Conservation (phyloP, 2,113 vertebrate genomes). For the Silurus asotus region DNA sequence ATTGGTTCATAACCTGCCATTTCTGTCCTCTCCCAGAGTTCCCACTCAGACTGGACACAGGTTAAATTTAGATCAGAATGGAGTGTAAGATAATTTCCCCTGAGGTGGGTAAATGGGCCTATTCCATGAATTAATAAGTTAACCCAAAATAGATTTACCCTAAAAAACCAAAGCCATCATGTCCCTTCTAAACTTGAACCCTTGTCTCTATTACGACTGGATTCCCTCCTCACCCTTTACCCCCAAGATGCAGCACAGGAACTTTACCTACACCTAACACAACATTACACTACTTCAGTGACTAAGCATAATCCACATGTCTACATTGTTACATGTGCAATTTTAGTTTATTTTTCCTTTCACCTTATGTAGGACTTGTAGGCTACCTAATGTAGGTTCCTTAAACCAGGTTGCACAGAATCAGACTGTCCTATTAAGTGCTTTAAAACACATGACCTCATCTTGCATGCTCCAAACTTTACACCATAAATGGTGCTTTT, state of each 20-base stretch:
- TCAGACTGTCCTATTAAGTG: slow-evolving; percentile 39
- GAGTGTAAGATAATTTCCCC: slow-evolving; percentile 70
- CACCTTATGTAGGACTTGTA: neutral
- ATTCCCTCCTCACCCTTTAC: neutral
- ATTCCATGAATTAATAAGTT: slow-evolving; percentile 73
- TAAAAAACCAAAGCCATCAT: slow-evolving; percentile 21
- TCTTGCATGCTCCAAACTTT: slow-evolving; percentile 58
- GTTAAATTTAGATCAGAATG: slow-evolving; percentile 63
- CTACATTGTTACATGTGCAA: neutral
- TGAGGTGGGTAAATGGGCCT: slow-evolving; percentile 62
- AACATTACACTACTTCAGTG: neutral
- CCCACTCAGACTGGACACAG: slow-evolving; percentile 46
- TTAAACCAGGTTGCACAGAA: slow-evolving; percentile 45
- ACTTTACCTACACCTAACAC: neutral
- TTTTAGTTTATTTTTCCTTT: neutral
- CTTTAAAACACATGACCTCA: slow-evolving; percentile 74
- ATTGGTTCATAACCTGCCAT: neutral
- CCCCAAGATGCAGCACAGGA: neutral
- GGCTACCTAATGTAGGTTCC: slow-evolving; percentile 11
- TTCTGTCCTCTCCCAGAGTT: slow-evolving; percentile 37
- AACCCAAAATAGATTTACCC: slow-evolving; percentile 59
- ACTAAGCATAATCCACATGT: neutral
- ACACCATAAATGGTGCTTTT: slow-evolving; percentile 60
- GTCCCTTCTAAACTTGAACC: slow-evolving; percentile 12
- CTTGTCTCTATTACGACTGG: slow-evolving; percentile 15